Conservation (phyloP, 2,888 invertebrate genomes). For the Cantharis rufa region DNA sequence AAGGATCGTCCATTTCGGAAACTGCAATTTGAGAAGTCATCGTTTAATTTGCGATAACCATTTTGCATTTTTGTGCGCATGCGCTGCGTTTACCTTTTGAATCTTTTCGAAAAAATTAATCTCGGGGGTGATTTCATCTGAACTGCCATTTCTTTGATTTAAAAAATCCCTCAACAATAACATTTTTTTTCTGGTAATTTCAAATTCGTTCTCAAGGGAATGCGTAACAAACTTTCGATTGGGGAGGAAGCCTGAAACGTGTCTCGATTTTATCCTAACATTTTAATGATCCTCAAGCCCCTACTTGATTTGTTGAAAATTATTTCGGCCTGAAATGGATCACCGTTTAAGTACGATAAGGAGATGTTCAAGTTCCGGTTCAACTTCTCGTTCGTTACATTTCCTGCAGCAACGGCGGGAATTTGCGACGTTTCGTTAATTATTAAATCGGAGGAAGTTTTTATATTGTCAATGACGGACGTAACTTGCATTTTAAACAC, state of each 20-base stretch:
- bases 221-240: background rate
- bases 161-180: background rate
- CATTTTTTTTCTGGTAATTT: background rate
- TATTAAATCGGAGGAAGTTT: background rate
- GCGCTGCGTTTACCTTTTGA: background rate
- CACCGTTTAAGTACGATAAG: background rate
- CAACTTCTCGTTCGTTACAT: background rate
- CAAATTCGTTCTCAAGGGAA: background rate
- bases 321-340: background rate
- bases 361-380: background rate
- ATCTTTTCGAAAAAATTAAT: background rate
- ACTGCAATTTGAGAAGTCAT: slow-evolving; percentile 1
- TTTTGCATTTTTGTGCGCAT: too few relatives aligned
- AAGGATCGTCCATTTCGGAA: slow-evolving; percentile 23
- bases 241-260: background rate
- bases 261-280: background rate
- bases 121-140: background rate
- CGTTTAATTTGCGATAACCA: too few relatives aligned
- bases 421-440: background rate
- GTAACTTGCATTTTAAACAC: slow-evolving; percentile 2
- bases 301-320: background rate
- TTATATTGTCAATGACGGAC: background rate
- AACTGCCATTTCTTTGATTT: background rate
- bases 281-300: background rate
- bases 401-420: background rate